phyloP scores from a whole-genome alignment of 2,113 vertebrate genomes.

The Anser brachyrhynchus region DNA sequence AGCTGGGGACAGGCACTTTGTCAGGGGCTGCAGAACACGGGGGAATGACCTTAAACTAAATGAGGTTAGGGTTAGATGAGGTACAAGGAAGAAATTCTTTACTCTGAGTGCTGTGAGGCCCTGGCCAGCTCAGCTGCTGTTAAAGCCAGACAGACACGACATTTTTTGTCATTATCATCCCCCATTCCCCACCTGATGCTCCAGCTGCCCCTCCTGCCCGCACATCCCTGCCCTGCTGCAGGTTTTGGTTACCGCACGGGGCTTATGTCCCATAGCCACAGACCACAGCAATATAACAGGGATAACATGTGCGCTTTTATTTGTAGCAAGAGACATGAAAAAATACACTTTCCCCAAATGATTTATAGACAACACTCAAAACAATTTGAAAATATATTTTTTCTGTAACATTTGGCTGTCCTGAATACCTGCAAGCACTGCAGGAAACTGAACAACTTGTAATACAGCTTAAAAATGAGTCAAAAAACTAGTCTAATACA shows the following conservation, averaged over 20 bases:
- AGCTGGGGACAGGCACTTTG: too few species aligned
- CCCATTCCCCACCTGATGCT: not conserved
- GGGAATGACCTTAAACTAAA: too few species aligned
- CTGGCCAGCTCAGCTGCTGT: too few species aligned
- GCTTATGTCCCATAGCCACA: not conserved
- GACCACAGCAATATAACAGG: rapidly evolving
- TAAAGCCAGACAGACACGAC: too few species aligned
- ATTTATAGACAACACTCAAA: not conserved
- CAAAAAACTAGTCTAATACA: too few species aligned
- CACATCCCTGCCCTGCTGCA: not conserved
- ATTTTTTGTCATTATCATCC: not conserved
- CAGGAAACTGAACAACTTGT: too few species aligned
- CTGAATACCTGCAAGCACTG: not conserved
- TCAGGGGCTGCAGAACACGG: too few species aligned
- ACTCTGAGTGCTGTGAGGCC: too few species aligned
- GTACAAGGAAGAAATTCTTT: too few species aligned
- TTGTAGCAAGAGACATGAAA: not conserved
- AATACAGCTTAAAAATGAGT: too few species aligned
- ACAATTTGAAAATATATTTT: not conserved
- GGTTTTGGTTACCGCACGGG: rapidly evolving
- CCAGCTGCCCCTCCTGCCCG: not conserved
- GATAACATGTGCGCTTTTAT: not conserved
- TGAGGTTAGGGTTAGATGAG: too few species aligned
- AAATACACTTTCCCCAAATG: rapidly evolving
- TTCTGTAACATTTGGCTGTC: rapidly evolving